A percentile compares a stretch with the other conserved stretches of the same genome.
Conservation (phyloP, 1,140 invertebrate genomes). For the Sminthurides bifidus region DNA sequence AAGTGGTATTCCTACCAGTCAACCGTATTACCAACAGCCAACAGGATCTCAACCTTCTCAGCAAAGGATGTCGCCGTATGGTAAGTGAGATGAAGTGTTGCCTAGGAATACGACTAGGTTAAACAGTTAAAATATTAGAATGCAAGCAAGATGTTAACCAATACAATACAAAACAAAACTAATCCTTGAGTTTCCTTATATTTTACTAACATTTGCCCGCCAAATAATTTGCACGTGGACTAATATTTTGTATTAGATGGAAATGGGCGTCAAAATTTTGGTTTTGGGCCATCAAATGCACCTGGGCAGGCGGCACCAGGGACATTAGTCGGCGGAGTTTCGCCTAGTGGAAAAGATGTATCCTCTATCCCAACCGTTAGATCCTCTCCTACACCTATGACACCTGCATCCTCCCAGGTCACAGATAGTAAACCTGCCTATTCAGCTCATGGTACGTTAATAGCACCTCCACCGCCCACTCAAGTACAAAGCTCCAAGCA, state of each 20-base stretch:
- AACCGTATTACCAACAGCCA: constrained; percentile 21
- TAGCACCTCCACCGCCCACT: constrained; percentile 16
- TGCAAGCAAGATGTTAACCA: no score
- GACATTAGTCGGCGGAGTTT: constrained; percentile 4
- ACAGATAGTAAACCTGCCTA: no score
- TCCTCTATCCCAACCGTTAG: neutral
- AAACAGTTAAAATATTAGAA: no score
- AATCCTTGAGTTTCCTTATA: no score
- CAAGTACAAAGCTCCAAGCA: constrained; percentile 18
- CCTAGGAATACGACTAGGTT: no score
- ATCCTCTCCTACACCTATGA: constrained; percentile 18
- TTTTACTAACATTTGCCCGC: no score
- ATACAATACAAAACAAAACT: no score
- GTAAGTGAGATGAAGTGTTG: no score
- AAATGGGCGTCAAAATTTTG: no score
- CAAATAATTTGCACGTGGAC: no score
- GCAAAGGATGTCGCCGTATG: constrained; percentile 25
- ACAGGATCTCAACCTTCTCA: constrained; percentile 11
- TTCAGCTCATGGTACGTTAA: neutral
- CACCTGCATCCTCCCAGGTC: neutral
- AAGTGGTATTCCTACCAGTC: neutral
- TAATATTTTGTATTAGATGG: no score
- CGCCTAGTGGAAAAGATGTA: neutral
- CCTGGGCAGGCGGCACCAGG: neutral
- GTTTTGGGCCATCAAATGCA: no score